Base-by-base conservation (phyloP, 1,140 invertebrate species). In the Spodoptera litura region DNA sequence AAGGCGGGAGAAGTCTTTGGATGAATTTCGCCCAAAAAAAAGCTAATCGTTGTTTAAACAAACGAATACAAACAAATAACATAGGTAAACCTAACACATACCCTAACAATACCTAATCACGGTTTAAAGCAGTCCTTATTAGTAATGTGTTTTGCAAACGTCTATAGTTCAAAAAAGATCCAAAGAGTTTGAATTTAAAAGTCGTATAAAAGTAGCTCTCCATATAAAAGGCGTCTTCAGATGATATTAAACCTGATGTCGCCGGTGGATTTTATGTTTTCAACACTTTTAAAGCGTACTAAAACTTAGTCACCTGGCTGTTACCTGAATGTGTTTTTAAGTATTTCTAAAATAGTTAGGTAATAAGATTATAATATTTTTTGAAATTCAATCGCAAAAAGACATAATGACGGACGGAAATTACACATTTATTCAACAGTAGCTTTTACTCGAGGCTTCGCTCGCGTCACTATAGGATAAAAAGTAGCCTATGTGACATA, bases 181-280 rank as follows among this genome's bases (percentile, higher is more conserved):
- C 52, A 64, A 79, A 78, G 53, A 74, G 44, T 56, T 78, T 49
- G 71, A 81, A 78, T 79, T 83, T 75, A 73, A 79, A 79, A 78
- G 58, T 70, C 55, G 44, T 73, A 73, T 83, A 79, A 83, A 83
- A 79, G 53, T 73, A 76, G 76, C 77, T 64, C 44, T 72, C 55
- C 61, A 49, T 38, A 62, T 59, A 62, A 81, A 68, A 78, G 78
- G 38, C 66, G 66, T 75, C 66, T 72, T 80, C 74, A 66, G 59
- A 76, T 84, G 78, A 78, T 80, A 81, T 83, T 83, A 81, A 81
- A 78, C 56, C 62, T 31, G 68, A 78, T 81, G 74, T 75, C 75
- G 68, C 62, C 79, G 78, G 78, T 80, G 80, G 78, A 76, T 81
- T 84, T 84, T 80, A 84, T 78, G 78, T 27, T 79, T 80, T 78